These are phyloP conservation scores for Anas platyrhynchos DNA, from an alignment of 2,113 vertebrate species.

Conservation along the genomic window DNA sequence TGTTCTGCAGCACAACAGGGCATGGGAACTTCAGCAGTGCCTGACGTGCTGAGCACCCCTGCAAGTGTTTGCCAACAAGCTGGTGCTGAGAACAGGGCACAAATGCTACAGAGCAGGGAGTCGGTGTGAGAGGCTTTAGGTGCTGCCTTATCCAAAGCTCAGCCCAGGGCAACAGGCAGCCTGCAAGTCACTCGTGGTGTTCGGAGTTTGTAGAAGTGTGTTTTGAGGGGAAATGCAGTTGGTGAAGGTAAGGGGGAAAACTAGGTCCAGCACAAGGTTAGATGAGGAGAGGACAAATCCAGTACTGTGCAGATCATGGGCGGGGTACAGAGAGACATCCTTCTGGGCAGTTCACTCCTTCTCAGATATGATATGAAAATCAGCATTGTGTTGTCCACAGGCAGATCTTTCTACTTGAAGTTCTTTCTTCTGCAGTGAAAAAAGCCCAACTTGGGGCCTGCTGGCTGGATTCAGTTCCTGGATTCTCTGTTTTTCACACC, in stretches of 20 bases:
- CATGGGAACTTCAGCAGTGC: background rate
- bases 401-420: background rate
- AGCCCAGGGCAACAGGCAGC: background rate
- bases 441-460: background rate
- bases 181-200: background rate
- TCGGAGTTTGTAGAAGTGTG: background rate
- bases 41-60: background rate
- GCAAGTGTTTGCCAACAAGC: background rate
- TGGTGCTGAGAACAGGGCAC: accelerated
- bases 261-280: background rate
- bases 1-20: background rate
- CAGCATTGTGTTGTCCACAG: background rate
- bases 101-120: accelerated
- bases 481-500: background rate
- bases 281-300: background rate
- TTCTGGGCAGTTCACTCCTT: background rate
- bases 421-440: background rate
- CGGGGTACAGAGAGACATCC: background rate
- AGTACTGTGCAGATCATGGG: background rate
- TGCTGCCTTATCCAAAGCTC: background rate
- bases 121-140: background rate
- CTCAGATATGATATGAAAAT: accelerated
- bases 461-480: accelerated
- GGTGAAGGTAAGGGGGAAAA: background rate
- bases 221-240: background rate